phyloP scores from a whole-genome alignment of 2,888 invertebrate genomes.

The Megamerina dolium region DNA sequence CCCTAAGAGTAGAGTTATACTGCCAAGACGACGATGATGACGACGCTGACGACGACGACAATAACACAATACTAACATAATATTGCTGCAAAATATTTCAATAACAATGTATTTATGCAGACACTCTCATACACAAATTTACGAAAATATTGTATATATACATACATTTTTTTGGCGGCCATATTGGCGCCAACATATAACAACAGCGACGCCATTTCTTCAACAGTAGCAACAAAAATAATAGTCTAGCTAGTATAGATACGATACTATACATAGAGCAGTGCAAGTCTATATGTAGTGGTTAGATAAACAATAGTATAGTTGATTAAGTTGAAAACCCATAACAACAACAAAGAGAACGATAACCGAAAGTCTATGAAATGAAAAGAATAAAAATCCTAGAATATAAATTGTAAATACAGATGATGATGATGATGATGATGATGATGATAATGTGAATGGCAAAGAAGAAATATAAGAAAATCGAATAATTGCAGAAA shows the following conservation, averaged over 20 bases:
- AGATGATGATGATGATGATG: neutral
- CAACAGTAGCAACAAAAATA: neutral
- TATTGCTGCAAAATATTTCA: neutral
- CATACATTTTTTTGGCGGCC: conserved; percentile 8
- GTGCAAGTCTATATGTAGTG: no score
- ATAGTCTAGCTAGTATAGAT: no score
- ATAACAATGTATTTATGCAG: no score
- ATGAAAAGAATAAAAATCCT: no score
- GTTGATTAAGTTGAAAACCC: conserved; percentile 40
- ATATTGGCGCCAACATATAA: conserved; percentile 14
- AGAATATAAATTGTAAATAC: no score
- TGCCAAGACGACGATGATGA: no score
- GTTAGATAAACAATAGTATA: conserved; percentile 41
- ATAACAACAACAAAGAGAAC: conserved; percentile 38
- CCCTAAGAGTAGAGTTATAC: no score
- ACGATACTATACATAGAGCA: no score
- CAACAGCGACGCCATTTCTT: conserved; percentile 19
- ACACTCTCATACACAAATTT: neutral
- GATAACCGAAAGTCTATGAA: conserved; percentile 27
- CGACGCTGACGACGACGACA: no score
- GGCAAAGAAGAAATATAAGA: no score
- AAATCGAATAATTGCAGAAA: conserved; percentile 18
- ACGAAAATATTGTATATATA: neutral
- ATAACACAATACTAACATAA: neutral
- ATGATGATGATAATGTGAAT: neutral